phyloP scores from a whole-genome alignment of 2,888 invertebrate species.

The Volucella inanis region DNA sequence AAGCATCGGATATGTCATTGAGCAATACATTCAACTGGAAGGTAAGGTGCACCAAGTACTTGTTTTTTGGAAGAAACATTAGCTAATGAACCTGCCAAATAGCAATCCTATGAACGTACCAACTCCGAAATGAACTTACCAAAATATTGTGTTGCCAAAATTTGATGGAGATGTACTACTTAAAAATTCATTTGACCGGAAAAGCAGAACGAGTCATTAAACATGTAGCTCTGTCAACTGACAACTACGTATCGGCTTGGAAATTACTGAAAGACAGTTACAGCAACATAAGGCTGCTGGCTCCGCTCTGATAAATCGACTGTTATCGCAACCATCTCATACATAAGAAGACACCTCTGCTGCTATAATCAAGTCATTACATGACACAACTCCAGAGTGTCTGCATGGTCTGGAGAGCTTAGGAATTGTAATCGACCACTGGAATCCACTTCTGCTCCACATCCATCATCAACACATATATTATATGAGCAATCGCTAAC shows the following conservation, averaged over 20 bases:
- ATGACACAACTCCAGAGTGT: too few species aligned
- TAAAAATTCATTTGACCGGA: background rate
- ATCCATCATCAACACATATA: too few species aligned
- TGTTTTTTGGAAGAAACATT: constrained; percentile 4
- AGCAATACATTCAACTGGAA: too few species aligned
- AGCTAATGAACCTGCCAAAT: background rate
- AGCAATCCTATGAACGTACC: background rate
- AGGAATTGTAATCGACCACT: too few species aligned
- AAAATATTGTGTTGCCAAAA: background rate
- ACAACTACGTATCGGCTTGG: background rate
- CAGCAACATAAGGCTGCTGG: background rate
- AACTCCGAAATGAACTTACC: background rate
- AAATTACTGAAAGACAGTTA: background rate
- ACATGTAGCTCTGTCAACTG: background rate
- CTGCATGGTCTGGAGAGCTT: too few species aligned
- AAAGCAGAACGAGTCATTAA: background rate
- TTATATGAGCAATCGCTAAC: too few species aligned
- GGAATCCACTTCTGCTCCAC: too few species aligned
- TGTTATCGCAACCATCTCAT: too few species aligned
- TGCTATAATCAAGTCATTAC: too few species aligned
- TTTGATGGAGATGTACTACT: background rate
- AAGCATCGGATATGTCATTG: too few species aligned
- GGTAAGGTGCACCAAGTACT: too few species aligned
- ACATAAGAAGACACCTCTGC: too few species aligned
- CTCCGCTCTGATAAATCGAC: background rate